These are phyloP conservation scores for Camponotus pennsylvanicus DNA, from an alignment of 1,140 invertebrate genomes.

Conservation along the genomic window DNA sequence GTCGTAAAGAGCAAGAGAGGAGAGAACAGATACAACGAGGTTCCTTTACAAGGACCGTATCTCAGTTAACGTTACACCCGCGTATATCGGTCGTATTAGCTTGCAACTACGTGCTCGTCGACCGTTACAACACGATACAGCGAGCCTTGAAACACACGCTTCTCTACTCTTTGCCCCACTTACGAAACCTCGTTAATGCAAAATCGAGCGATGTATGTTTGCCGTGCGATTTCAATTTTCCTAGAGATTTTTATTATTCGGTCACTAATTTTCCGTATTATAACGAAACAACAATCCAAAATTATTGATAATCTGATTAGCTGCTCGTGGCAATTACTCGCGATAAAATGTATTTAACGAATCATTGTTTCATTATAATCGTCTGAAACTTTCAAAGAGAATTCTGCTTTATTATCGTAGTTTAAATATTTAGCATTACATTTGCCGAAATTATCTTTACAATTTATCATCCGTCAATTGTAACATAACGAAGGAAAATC, in stretches of 20 bases:
- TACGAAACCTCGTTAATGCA: slow-evolving; percentile 41
- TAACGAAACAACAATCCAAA: neutral
- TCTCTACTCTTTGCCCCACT: slow-evolving; percentile 40
- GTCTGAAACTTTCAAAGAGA: neutral
- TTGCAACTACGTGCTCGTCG: slow-evolving; percentile 37
- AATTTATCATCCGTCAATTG: neutral
- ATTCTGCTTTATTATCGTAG: neutral
- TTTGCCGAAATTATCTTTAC: neutral
- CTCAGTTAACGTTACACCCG: slow-evolving; percentile 19
- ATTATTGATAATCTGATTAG: neutral
- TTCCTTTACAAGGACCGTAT: slow-evolving; percentile 32
- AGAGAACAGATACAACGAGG: slow-evolving; percentile 27
- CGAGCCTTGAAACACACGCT: slow-evolving; percentile 46
- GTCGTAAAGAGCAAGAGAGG: slow-evolving; percentile 16
- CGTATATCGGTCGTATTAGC: slow-evolving; percentile 44
- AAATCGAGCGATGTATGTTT: slow-evolving; percentile 24
- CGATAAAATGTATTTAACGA: neutral
- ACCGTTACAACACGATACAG: slow-evolving; percentile 41
- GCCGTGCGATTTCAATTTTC: slow-evolving; percentile 7
- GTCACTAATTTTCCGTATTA: neutral
- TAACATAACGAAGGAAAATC: neutral
- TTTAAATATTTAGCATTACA: neutral
- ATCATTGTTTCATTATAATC: neutral
- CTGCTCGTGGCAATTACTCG: neutral
- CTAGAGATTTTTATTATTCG: neutral